Conservation (phyloP, 2,113 vertebrate species). For the Callipepla squamata region DNA sequence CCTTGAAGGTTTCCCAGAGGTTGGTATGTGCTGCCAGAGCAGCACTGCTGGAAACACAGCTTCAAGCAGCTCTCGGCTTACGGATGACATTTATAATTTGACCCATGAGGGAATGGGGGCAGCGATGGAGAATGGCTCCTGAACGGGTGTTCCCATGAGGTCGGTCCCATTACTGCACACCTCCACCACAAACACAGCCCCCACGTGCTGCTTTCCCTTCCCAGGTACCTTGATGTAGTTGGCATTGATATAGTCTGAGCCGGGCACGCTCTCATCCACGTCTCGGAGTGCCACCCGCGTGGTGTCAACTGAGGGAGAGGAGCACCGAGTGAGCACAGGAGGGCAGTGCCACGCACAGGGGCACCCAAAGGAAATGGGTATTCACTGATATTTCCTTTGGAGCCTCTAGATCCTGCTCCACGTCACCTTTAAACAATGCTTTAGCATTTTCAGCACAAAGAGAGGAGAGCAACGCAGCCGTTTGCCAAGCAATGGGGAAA, state of each 20-base stretch:
- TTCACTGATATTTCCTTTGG: background rate
- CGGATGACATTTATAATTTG: background rate
- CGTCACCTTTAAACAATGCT: rapidly evolving
- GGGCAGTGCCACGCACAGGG: background rate
- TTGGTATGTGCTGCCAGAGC: background rate
- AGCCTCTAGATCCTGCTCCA: background rate
- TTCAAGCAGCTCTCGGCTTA: background rate
- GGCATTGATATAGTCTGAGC: conserved; percentile 89
- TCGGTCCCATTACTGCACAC: too few relatives aligned
- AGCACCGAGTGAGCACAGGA: background rate
- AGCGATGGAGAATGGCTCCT: background rate
- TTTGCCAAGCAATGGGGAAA: background rate
- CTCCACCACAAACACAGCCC: background rate
- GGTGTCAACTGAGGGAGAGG: conserved; percentile 79
- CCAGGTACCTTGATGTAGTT: conserved; percentile 86
- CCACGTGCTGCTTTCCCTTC: rapidly evolving
- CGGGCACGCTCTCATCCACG: conserved; percentile 72
- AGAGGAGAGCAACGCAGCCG: rapidly evolving
- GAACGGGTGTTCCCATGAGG: background rate
- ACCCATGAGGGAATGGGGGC: background rate
- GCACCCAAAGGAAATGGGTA: too few relatives aligned
- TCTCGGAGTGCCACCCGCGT: conserved; percentile 83
- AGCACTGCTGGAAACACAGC: background rate
- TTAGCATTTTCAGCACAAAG: background rate
- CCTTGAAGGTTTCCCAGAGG: background rate